Evolutionary conservation across 1,140 invertebrate genomes (phyloP).

Genomic region (Sarcophaga bullata): DNA sequence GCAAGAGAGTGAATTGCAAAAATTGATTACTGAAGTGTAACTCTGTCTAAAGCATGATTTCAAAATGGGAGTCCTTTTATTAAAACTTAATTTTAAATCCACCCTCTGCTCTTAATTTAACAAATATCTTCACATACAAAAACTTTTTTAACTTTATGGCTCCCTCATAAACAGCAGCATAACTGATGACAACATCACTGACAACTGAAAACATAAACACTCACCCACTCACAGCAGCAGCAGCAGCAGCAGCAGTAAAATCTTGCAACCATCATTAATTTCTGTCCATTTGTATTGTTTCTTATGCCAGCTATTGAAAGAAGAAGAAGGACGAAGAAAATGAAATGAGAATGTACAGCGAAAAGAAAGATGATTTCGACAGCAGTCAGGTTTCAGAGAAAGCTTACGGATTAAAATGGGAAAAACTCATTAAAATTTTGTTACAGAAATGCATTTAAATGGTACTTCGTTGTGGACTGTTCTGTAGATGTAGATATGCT

Average conservation of each 20-base stretch:
- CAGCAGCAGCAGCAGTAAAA: background rate
- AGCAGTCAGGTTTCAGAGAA: constrained; percentile 22
- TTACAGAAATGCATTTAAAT: constrained; percentile 1
- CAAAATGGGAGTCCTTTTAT: no score
- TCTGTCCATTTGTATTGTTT: background rate
- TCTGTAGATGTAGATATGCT: background rate
- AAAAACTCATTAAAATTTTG: constrained; percentile 25
- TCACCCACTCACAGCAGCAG: background rate
- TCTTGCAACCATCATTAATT: constrained; percentile 18
- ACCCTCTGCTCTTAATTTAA: no score
- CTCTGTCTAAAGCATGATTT: no score
- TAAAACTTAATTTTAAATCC: no score
- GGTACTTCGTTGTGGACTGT: no score
- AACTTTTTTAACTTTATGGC: background rate
- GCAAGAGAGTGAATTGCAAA: no score
- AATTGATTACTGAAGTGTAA: no score
- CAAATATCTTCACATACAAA: background rate
- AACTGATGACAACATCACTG: background rate
- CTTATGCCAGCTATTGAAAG: background rate
- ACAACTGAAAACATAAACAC: background rate
- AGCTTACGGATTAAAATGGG: constrained; percentile 15
- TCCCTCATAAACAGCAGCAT: background rate
- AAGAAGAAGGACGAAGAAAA: background rate
- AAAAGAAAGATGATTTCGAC: constrained; percentile 6
- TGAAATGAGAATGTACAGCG: background rate